Evolutionary conservation across 2,888 invertebrate genomes (phyloP), one percentile per base, ranked within the genome.

Genomic region (Carterocephalus palaemon): DNA sequence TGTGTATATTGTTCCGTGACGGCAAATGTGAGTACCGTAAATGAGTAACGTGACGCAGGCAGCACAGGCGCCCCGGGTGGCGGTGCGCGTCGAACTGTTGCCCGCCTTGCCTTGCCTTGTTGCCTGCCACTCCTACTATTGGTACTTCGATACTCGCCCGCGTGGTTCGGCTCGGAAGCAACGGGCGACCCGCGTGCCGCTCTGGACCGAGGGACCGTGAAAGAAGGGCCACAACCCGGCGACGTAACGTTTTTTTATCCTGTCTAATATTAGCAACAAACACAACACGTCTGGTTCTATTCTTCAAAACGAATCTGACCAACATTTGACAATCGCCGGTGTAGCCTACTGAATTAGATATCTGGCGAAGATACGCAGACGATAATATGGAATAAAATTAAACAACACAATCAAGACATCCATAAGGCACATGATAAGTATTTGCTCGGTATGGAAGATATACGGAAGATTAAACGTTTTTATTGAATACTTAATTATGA

Each of bases 201-300:
- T 54, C 54, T 57, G 67, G 61, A 61, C 64, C 68, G 61, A 69
- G 74, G 74, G 75, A 75, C 74, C 72, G 71, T 72, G 73, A 70
- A 74, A 72, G 71, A 75, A 77, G 80, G 75, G 76, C 71, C 70
- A 68, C 70, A 73, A 66, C 70, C 75, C 73, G 71, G 67, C 67
- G 62, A 69, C 68, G 62, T 62, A 57, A 60, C 60, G 66, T 79
- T 82, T 83, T n/a, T 82, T 83, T 81, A 72, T 76, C 72, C 73
- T 67, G 61, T 73, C 74, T 71, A 75, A 76, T 76, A 77, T 81
- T 80, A 80, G 79, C 76, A 70, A 72, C 72, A 73, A 73, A 72
- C 63, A 64, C 58, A 62, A 65, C 58, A 52, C 64, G 75, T 69
- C 70, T 70, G 72, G 66, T 59, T 64, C 56, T 62, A 59, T 68